These are phyloP conservation scores for Varanus komodoensis DNA, from an alignment of 2,113 vertebrate species.

Conservation along the genomic window DNA sequence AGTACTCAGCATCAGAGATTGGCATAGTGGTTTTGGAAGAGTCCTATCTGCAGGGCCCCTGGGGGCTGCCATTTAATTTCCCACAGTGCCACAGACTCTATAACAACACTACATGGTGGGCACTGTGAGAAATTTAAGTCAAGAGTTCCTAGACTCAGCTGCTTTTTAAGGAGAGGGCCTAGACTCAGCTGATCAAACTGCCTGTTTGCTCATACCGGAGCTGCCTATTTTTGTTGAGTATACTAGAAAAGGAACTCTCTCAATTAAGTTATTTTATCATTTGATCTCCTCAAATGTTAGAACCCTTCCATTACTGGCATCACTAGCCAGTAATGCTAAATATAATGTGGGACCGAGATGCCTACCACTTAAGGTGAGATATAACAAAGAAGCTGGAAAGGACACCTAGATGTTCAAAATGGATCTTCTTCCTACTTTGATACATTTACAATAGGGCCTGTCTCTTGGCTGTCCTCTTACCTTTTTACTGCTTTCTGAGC, in stretches of 20 bases:
- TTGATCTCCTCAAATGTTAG: neutral
- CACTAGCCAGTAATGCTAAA: neutral
- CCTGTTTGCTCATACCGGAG: neutral
- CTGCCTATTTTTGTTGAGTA: neutral
- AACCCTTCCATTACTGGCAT: neutral
- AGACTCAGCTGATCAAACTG: neutral
- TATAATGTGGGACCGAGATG: neutral
- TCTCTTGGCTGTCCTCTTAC: slow-evolving; percentile 67
- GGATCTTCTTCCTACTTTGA: neutral
- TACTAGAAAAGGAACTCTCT: neutral
- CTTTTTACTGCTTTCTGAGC: slow-evolving; percentile 98
- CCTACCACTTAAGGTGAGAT: neutral
- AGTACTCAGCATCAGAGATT: neutral
- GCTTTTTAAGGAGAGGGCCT: neutral
- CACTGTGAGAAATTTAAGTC: neutral
- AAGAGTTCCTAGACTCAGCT: neutral
- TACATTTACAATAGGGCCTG: rapidly evolving
- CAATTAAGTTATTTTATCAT: neutral
- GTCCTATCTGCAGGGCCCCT: neutral
- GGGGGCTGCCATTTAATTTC: neutral
- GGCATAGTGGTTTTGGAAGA: neutral
- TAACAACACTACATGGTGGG: neutral
- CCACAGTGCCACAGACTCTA: neutral
- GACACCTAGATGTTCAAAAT: neutral
- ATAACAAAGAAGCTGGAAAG: neutral